Evolutionary conservation across 1,140 invertebrate species (phyloP), one percentile per base, ranked within the genome.

Genomic region (Luehdorfia chinensis): DNA sequence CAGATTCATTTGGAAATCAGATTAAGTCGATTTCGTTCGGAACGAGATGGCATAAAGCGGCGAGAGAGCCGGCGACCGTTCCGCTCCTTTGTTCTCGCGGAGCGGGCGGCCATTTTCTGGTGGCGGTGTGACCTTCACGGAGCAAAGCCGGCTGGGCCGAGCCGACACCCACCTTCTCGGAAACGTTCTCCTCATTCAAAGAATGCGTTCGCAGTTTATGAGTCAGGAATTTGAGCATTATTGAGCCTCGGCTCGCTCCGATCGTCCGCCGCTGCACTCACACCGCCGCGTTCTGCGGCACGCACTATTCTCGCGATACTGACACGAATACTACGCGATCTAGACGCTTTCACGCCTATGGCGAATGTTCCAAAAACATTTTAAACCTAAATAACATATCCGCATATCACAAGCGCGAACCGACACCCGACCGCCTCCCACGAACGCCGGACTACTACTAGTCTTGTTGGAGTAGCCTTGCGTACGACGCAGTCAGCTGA

Each of bases 201-300:
- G 92, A 93, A 87, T 94, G 93, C 76, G 91, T 92, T 85, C 91
- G 90, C 75, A 94, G 87, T 89, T 94, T 94, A 85, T 93, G 91
- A 73, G 93, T 93, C 75, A 94, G 88, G 87, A 92, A 93, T 87
- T 93, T 93, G 87, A 93, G 92, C 92, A 93, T 93, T 76, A 81
- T 86, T 79, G 78, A 73, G 77, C 74, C 64, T 70, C 70, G 66
- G 70, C 66, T 67, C 61, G 58, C 34, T 55, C 56, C 47, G 62
- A 51, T 58, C 47, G 59, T 62, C 59, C 63, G 51, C 60, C 58
- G 51, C 65, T 34, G 55, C 64, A 61, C 64, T 59, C 73, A 66
- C 73, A 64, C 50, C 58, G 62, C 66, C 47, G 58, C 61, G 55
- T 49, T 49, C 49, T 33, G 27, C 52, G 47, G 36, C 58, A 39